Base-by-base conservation (phyloP, 1,140 invertebrate genomes). In the Brachionus plicatilis region DNA sequence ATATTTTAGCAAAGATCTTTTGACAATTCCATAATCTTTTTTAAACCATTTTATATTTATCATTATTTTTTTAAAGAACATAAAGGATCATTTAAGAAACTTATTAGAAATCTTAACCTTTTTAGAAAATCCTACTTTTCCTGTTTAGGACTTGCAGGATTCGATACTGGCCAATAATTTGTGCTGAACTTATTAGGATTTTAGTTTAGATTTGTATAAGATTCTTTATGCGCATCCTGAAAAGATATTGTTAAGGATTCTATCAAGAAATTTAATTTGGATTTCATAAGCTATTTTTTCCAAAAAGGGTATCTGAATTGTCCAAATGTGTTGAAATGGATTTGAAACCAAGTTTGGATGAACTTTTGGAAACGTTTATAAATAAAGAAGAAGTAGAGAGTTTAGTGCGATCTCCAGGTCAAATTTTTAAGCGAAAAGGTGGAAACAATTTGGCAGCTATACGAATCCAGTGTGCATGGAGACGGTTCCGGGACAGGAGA, bases 321-420 rank as follows among this genome's bases (percentile, higher is more conserved):
- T 86, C 89, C 3, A 82, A 88, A 75, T 88, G 88, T 85, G 88
- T 87, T 87, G 88, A 90, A 45, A 84, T 90, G 79, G 89, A 90
- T 75, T 86, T 85, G 72, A 82, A 86, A 43, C 89, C 89, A 47
- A 86, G 84, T 53, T 76, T 88, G 14, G 85, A 86, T 53, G 88
- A 89, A 72, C 70, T 90, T 6, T 75, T 90, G 8, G 85, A 86
- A 33, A 87, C 87, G 27, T 87, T 89, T 50, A 86, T 89, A 17
- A 89, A 90, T 85, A 86, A 87, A 83, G 88, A 90, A 14, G 88
- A 89, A 87, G 88, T 89, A 9, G 87, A 89, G 75, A 85, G 85
- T 56, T 85, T 89, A 41, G 87, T 90, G 11, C 86, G 85, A 45
- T 87, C 86, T 86, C 88, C 88, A 27, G 88, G 89, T 41, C 47